Conservation (phyloP, 1,140 invertebrate genomes). For the Apis florea region DNA sequence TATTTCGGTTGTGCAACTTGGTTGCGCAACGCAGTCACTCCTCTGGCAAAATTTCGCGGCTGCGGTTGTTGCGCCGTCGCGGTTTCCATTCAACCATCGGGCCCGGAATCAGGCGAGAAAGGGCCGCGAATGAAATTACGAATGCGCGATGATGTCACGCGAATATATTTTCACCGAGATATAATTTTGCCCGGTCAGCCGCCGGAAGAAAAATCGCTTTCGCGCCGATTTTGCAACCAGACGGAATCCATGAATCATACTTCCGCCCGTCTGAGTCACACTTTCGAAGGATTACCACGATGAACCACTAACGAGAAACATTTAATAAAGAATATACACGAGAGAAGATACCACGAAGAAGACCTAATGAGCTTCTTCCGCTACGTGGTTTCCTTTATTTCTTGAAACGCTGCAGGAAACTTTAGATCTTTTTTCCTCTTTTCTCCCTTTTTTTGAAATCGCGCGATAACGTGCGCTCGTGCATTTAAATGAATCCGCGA, state of each 20-base stretch:
- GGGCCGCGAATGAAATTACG: neutral
- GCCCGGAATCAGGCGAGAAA: neutral
- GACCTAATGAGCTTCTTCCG: neutral
- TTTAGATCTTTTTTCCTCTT: no score
- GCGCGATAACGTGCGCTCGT: no score
- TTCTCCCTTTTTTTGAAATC: no score
- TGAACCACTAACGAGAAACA: neutral
- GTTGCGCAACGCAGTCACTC: neutral
- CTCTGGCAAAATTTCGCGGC: neutral
- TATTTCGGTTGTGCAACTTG: neutral
- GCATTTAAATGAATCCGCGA: no score
- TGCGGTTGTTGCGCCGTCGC: neutral
- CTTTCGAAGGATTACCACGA: neutral
- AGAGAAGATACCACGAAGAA: neutral
- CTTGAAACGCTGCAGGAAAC: no score
- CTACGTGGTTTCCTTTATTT: neutral
- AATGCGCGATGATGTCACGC: constrained; percentile 12
- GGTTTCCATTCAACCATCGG: constrained; percentile 11
- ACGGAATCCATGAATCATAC: constrained; percentile 28
- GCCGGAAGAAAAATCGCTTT: constrained; percentile 29
- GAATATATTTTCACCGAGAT: neutral
- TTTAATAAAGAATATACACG: neutral
- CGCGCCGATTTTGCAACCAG: constrained; percentile 25
- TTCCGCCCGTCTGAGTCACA: constrained; percentile 18
- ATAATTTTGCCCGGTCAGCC: constrained; percentile 4